Percentiles rank a stretch among this genome's conserved stretches.
Conservation (phyloP, 2,888 invertebrate genomes). For the Watsonalla binaria region DNA sequence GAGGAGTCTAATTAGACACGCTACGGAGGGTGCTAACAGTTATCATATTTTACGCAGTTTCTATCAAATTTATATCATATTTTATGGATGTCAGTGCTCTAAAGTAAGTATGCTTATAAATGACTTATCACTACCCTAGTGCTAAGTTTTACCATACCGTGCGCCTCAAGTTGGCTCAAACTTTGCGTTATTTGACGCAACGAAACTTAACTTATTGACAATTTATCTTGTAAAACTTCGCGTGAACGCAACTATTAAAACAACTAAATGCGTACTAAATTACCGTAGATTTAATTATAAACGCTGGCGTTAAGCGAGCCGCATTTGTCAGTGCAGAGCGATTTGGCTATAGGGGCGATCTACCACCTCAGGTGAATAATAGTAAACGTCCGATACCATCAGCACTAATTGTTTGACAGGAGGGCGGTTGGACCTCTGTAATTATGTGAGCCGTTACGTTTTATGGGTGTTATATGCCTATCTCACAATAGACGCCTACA, state of each 20-base stretch:
- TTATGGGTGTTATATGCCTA: constrained; percentile 8
- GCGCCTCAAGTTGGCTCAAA: no score
- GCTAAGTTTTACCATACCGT: no score
- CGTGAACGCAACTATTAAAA: constrained; percentile 12
- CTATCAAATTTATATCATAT: no score
- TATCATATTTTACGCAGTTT: no score
- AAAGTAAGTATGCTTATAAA: no score
- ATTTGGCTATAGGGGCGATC: constrained; percentile 7
- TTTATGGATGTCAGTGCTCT: no score
- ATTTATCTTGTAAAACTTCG: neutral
- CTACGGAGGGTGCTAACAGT: neutral
- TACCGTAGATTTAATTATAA: constrained; percentile 22
- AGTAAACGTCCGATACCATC: constrained; percentile 46
- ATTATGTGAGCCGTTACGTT: constrained; percentile 37
- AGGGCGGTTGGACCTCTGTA: constrained; percentile 41
- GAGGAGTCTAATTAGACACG: constrained; percentile 31
- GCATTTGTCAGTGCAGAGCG: constrained; percentile 5
- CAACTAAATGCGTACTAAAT: constrained; percentile 14
- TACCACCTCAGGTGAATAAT: constrained; percentile 47
- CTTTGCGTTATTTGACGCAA: no score
- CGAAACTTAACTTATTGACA: no score
- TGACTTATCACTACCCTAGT: no score
- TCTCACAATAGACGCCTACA: neutral
- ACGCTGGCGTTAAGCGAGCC: constrained; percentile 11
- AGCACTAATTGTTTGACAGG: constrained; percentile 58